Evolutionary conservation across 2,888 invertebrate species (phyloP).

Genomic region (Nomada fabriciana): DNA sequence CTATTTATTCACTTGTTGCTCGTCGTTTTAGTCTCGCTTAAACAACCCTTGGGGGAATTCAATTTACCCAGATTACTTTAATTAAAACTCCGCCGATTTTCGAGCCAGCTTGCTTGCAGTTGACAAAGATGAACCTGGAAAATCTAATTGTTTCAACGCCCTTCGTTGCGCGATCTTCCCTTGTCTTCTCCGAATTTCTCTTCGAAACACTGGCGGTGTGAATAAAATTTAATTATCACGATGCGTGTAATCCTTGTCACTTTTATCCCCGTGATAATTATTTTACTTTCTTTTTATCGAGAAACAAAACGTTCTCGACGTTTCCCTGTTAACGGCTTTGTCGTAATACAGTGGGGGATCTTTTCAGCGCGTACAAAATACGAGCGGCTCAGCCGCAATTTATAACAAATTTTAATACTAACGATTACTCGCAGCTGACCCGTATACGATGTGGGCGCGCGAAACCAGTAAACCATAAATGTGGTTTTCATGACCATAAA

Average conservation of each 20-base stretch:
- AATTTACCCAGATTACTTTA: constrained; percentile 20
- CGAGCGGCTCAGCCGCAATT: constrained; percentile 28
- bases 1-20: constrained; percentile 25
- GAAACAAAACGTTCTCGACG: not conserved
- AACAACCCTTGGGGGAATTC: constrained; percentile 17
- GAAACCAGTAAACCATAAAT: constrained; percentile 56
- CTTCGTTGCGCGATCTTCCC: not conserved
- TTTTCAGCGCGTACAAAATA: constrained; percentile 18
- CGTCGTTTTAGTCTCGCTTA: constrained; percentile 20
- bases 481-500: constrained; percentile 61
- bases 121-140: not conserved
- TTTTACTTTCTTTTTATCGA: not conserved
- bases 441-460: constrained; percentile 20
- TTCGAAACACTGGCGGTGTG: not conserved
- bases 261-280: no score
- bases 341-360: not conserved
- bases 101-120: constrained; percentile 1
- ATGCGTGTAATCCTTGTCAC: no score
- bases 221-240: not conserved
- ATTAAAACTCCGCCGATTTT: constrained; percentile 32
- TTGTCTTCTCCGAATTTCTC: not conserved
- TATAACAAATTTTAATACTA: constrained; percentile 45
- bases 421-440: constrained; percentile 48
- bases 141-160: constrained; percentile 10
- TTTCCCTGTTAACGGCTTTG: not conserved